Evolutionary conservation across 2,113 vertebrate genomes (phyloP), one percentile per base, ranked within the genome.

Genomic region (Etia nguti): DNA sequence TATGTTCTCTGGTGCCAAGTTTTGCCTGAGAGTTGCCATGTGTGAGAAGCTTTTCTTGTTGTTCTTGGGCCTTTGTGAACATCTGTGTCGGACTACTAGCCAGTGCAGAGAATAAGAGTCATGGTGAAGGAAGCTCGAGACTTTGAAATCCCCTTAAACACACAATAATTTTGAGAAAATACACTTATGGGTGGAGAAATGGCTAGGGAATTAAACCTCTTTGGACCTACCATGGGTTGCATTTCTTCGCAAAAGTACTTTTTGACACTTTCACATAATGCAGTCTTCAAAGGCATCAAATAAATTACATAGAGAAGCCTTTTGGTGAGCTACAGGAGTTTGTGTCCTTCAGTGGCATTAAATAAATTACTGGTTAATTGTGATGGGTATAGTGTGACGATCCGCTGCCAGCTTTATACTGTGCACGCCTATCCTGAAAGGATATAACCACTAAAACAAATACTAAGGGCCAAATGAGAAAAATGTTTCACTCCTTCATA

Each of bases 21-120:
- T 96, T 91, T 95, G 94, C 92, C 86, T 94, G 93, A 97, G 93
- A 96, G 91, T 89, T 96, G 94, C 96, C 96, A 97, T 96, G 96
- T 96, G 93, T 95, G 93, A 95, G 92, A 92, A 90, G 91, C 90
- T 95, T 92, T 89, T 90, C 87, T 95, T 96, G 96, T 96, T 97
- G 95, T 96, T 95, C 86, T 95, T 96, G 92, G 91, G 89, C 88
- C 80, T 91, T 93, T 91, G 92, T 94, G 94, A 96, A 96, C 96
- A 96, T 97, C 95, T 97, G 96, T 36, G 83, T 83, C 4, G 46
- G 86, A 93, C 91, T 48, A 6, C 85, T 34, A 81, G 92, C 90
- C 92, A 73, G 90, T 65, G 82, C 91, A 89, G 90, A 92, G 93
- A 91, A 92, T 94, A 48, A 62, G 81, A 93, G 88, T 91, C 90